Base-by-base conservation (phyloP, 1,140 invertebrate species). In the Magallana angulata region DNA sequence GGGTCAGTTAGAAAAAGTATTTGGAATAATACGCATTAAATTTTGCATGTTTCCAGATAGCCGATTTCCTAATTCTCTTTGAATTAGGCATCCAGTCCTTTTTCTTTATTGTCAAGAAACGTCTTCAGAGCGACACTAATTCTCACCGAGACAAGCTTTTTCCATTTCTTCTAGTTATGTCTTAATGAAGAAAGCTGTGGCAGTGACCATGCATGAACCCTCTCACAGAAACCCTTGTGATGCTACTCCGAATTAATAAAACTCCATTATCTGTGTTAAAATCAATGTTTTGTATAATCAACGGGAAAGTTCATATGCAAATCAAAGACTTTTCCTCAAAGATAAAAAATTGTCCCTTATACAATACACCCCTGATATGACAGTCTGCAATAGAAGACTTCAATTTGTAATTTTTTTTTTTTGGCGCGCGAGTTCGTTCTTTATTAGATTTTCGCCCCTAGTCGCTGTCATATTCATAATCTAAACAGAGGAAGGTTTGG, bases 251-350 rank as follows among this genome's bases (percentile, higher is more conserved):
- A 76, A 76, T 76, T 76, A 76, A 76, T 76, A 76, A 76, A 48
- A 7, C 68, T 76, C 68, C 68, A 76, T 76, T 76, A 76, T 76
- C 68, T 30, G 68, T 76, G 68, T 76, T 76, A 24, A 76, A 76
- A 76, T 76, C 68, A 76, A 76, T 76, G 68, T 76, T 76, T 76
- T 76, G 68, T 76, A 76, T 76, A 76, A 76, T 76, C 68, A 76
- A 76, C 68, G 68, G 68, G 68, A 76, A 76, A 76, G 68, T 76
- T 76, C 68, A 76, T 30, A 76, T 76, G 68, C 68, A 76, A 76
- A 76, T 76, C n/a, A 76, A 76, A 30, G 68, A 76, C 68, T 36
- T 76, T 30, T 76, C 24, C 68, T 76, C 9, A 24, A 76, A 48
- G 36, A 48, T 48, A 11, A 76, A 30, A 24, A 36, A 62, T 16